These are phyloP conservation scores for Tarsius wallacei DNA, from an alignment of 2,797 vertebrate species.

Conservation along the genomic window DNA sequence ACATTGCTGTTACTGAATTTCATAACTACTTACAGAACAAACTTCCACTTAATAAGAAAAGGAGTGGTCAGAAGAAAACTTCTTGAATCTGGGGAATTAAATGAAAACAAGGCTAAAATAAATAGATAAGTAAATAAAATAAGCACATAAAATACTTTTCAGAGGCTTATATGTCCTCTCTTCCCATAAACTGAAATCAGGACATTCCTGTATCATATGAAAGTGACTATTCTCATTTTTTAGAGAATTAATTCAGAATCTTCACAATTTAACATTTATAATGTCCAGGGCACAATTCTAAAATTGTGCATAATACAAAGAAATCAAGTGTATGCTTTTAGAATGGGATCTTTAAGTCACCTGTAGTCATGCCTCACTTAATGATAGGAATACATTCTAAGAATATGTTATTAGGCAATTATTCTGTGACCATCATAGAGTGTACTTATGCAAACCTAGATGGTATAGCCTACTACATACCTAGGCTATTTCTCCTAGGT, in stretches of 20 bases:
- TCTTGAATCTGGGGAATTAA: slow-evolving; percentile 6
- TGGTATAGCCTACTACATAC: neutral
- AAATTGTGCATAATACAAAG: neutral
- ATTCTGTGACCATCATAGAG: neutral
- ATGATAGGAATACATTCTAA: neutral
- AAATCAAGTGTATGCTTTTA: neutral
- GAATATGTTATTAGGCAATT: neutral
- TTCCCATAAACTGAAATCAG: slow-evolving; percentile 35
- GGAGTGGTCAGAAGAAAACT: slow-evolving; percentile 18
- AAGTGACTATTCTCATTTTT: slow-evolving; percentile 34
- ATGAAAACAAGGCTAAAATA: slow-evolving; percentile 38
- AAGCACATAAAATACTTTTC: slow-evolving; percentile 26
- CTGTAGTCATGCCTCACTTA: neutral
- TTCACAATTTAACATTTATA: neutral
- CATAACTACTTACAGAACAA: neutral
- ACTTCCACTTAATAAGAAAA: slow-evolving; percentile 37
- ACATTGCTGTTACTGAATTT: slow-evolving; percentile 12
- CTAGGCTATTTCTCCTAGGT: neutral
- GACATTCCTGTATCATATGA: neutral
- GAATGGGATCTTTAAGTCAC: neutral
- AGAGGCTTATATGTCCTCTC: neutral
- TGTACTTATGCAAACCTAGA: neutral
- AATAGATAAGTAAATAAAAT: neutral
- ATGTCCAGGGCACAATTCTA: neutral
- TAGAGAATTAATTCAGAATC: slow-evolving; percentile 15